Base-by-base conservation (phyloP, 1,140 invertebrate genomes). In the Dinoponera quadriceps region DNA sequence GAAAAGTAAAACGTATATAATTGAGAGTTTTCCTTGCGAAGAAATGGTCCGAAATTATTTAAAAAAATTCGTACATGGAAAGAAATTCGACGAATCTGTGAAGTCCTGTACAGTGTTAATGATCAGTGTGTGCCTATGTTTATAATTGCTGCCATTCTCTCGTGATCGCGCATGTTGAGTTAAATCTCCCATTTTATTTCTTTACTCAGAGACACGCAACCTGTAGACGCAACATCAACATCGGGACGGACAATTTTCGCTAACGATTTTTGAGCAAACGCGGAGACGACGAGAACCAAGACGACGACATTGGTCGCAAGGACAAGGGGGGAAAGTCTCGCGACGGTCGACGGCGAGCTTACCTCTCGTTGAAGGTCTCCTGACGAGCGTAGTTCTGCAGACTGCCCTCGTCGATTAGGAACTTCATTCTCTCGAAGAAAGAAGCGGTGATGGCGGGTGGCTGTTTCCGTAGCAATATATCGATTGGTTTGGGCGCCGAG, bases 341-440 rank as follows among this genome's bases (percentile, higher is more conserved):
- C 65, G 54, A 11, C 57, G 55, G 55, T 33, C 48, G 77, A 66
- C 74, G 66, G n/a, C 20, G 9, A 85, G 95, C 96, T 96, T 96
- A 99, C 99, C 98, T 99, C 95, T 99, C 98, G 94, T 99, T 99
- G 94, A 99, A 99, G 7, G 97, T 98, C 90, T 98, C 98, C 89
- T 97, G 96, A 85, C 98, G 97, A 20, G 98, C 98, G 93, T 99
- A 99, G 93, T 98, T 98, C 94, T 99, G 99, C 20, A 99, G 96
- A 94, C 98, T 99, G 91, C 98, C 98, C 93, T 99, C 98, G 94
- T 99, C 98, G 86, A 99, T 99, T 55, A 99, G 95, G 94, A 99
- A 99, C 92, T 98, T 98, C 97, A 99, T 99, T 91, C 98, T 96
- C 93, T 99, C 98, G 93, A 99, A 99, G 95, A 99, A 99, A 0